These are phyloP conservation scores for Leiothrix lutea DNA, from an alignment of 2,113 vertebrate species.

Conservation along the genomic window DNA sequence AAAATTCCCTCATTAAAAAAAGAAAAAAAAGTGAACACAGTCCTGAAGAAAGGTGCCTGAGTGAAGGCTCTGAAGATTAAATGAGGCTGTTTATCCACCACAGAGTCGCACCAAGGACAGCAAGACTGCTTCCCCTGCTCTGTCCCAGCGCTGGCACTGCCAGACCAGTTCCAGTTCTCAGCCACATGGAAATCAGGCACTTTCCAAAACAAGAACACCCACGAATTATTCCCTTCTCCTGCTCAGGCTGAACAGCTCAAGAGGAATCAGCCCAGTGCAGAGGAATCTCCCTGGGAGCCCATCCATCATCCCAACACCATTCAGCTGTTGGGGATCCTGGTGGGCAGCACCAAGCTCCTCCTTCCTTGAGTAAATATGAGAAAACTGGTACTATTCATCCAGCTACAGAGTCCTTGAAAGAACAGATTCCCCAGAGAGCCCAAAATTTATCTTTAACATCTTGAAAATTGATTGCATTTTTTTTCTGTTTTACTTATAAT, in stretches of 20 bases:
- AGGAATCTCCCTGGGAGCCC: not conserved
- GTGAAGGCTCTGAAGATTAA: not conserved
- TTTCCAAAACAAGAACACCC: not conserved
- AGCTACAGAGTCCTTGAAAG: not conserved
- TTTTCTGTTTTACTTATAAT: not conserved
- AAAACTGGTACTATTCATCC: not conserved
- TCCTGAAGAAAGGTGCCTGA: not conserved
- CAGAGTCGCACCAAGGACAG: not conserved
- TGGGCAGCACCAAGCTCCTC: not conserved
- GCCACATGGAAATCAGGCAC: not conserved
- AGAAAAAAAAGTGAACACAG: not conserved
- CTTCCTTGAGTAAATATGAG: not conserved
- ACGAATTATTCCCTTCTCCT: not conserved
- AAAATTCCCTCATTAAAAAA: not conserved
- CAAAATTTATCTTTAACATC: not conserved
- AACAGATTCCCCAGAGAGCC: not conserved
- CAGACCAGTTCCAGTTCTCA: not conserved
- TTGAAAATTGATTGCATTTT: not conserved
- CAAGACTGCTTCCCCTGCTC: not conserved
- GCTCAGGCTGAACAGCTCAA: not conserved
- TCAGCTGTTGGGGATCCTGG: accelerated
- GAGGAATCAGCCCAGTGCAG: not conserved
- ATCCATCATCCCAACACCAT: not conserved
- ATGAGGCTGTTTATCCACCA: not conserved
- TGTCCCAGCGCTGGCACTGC: accelerated